Evolutionary conservation across 1,140 invertebrate genomes (phyloP).

Genomic region (Laupala kohalensis): DNA sequence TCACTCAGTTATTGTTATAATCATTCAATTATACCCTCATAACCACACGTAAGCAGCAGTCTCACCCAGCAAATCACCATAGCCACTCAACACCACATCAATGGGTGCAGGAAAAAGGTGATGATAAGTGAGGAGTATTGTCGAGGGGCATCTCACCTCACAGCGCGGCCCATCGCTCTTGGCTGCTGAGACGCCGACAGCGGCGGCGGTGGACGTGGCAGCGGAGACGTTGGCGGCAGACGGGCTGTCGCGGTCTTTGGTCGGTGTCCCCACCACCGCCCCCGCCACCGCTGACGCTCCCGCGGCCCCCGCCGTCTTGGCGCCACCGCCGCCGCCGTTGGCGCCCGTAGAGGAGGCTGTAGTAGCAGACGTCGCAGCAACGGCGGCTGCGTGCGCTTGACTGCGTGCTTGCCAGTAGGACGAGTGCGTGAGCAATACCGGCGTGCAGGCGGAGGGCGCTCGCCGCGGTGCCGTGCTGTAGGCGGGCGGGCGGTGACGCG

Average conservation of each 20-base stretch:
- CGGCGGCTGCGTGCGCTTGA: conserved; percentile 21
- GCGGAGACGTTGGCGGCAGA: background rate
- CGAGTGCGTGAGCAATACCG: conserved; percentile 58
- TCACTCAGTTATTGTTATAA: too few species aligned
- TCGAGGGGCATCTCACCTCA: background rate
- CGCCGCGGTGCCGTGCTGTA: conserved; percentile 43
- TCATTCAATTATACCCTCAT: too few species aligned
- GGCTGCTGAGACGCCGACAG: too few species aligned
- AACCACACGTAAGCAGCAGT: too few species aligned
- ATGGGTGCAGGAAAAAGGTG: too few species aligned
- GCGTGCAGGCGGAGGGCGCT: conserved; percentile 39
- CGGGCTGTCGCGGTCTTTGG: too few species aligned
- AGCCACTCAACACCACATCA: too few species aligned
- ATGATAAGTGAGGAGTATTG: too few species aligned
- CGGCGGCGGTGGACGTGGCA: too few species aligned
- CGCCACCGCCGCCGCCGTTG: background rate
- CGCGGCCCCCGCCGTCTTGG: conserved; percentile 1
- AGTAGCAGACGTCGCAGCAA: conserved; percentile 21
- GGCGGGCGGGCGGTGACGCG: conserved; percentile 40
- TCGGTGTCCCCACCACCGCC: too few species aligned
- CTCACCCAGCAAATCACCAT: too few species aligned
- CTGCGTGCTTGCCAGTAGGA: conserved; percentile 33
- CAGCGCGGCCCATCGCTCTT: background rate
- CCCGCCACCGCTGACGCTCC: too few species aligned
- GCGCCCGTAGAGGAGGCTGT: background rate